Percentiles rank a stretch among this genome's conserved stretches.
These are phyloP conservation scores for Streptopelia turtur DNA, from an alignment of 2,797 vertebrate genomes.

Conservation along the genomic window DNA sequence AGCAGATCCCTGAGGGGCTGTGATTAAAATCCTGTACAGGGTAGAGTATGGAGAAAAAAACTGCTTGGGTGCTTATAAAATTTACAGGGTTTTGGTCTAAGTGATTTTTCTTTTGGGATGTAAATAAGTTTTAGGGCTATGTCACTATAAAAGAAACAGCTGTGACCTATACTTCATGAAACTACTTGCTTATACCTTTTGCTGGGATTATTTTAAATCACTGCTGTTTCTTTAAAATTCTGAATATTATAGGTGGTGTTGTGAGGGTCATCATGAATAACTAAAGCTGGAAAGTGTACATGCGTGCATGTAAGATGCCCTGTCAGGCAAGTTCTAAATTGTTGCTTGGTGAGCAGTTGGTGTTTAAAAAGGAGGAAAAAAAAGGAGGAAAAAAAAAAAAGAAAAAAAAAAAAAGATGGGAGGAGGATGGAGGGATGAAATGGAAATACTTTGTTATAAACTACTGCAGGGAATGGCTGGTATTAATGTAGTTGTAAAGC, in stretches of 20 bases:
- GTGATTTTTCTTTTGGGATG: neutral
- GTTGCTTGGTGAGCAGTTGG: neutral
- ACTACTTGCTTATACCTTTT: neutral
- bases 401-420: accelerated
- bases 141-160: neutral
- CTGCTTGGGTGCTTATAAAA: neutral
- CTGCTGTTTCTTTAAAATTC: neutral
- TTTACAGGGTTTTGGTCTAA: neutral
- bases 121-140: neutral
- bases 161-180: neutral
- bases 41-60: neutral
- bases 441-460: neutral
- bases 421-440: neutral
- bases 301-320: neutral
- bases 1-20: neutral
- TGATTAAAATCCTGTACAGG: neutral
- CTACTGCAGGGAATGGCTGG: neutral
- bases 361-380: neutral
- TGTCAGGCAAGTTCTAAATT: neutral
- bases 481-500: neutral
- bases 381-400: accelerated
- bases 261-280: neutral
- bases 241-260: neutral
- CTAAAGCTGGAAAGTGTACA: neutral
- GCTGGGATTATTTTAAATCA: neutral